These are phyloP conservation scores for Macroteleia sp. DNA, from an alignment of 2,888 invertebrate genomes.

Conservation along the genomic window DNA sequence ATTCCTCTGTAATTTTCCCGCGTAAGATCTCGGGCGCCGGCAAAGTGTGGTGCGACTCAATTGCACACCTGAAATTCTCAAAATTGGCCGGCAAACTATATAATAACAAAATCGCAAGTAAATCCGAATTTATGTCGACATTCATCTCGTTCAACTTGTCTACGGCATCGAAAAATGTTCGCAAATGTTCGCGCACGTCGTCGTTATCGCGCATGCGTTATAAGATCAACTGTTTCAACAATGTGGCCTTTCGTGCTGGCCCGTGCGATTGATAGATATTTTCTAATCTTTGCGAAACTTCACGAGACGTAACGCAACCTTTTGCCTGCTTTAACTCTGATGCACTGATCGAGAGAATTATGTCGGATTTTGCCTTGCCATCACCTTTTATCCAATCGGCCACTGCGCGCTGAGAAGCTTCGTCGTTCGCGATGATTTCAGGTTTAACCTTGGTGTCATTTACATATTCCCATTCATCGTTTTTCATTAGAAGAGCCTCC, in stretches of 20 bases:
- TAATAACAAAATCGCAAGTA: not conserved
- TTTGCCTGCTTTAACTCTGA: slow-evolving; percentile 11
- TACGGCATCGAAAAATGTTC: slow-evolving; percentile 16
- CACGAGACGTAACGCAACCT: slow-evolving; percentile 24
- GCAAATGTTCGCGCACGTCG: slow-evolving; percentile 27
- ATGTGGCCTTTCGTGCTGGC: slow-evolving; percentile 32
- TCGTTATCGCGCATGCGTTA: slow-evolving; percentile 5
- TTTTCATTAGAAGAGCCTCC: not conserved
- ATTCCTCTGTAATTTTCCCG: slow-evolving; percentile 5
- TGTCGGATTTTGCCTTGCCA: slow-evolving; percentile 23
- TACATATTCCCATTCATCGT: not conserved
- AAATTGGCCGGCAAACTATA: not conserved
- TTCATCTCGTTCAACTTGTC: not conserved
- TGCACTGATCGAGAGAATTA: slow-evolving; percentile 12
- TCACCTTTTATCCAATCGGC: slow-evolving; percentile 2
- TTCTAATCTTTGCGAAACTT: not conserved
- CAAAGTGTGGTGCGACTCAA: not conserved
- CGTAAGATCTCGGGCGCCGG: not conserved
- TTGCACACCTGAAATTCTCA: slow-evolving; percentile 2
- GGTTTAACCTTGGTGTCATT: not conserved
- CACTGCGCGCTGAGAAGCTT: no score
- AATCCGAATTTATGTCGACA: not conserved
- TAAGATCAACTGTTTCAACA: not conserved
- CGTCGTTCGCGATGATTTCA: not conserved
- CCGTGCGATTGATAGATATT: slow-evolving; percentile 29